A percentile compares a stretch with the other conserved stretches of the same genome.
phyloP scores from a whole-genome alignment of 2,888 invertebrate species.

The Melanotus villosus region DNA sequence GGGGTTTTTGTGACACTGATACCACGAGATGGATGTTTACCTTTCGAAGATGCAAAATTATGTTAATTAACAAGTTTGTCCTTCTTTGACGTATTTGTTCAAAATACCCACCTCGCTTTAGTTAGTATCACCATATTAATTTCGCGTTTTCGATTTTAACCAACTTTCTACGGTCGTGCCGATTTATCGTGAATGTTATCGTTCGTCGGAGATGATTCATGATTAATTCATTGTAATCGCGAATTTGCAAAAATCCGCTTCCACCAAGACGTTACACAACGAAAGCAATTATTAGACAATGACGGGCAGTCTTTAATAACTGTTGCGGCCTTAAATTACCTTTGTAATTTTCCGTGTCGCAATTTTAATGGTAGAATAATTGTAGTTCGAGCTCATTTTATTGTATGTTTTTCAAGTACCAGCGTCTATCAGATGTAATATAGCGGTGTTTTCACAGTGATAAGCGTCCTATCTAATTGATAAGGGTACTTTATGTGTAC shows the following conservation, averaged over 20 bases:
- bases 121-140: not conserved
- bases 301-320: constrained; percentile 18
- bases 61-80: constrained; percentile 28
- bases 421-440: constrained; percentile 5
- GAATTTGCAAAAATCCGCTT: not conserved
- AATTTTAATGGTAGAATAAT: constrained; percentile 26
- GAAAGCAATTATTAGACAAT: constrained; percentile 27
- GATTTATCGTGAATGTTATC: no score
- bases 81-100: constrained; percentile 15
- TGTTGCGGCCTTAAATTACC: not conserved
- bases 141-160: no score
- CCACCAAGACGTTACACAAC: constrained; percentile 19
- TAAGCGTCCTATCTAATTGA: constrained; percentile 40
- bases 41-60: constrained; percentile 15
- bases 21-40: constrained; percentile 14
- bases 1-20: not conserved
- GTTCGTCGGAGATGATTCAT: constrained; percentile 22
- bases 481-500: constrained; percentile 38
- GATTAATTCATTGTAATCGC: constrained; percentile 1
- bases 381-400: constrained; percentile 2
- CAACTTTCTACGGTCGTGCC: no score
- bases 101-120: constrained; percentile 4
- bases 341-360: constrained; percentile 35
- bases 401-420: constrained; percentile 18
- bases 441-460: constrained; percentile 39